Evolutionary conservation across 1,140 invertebrate species (phyloP).

Genomic region (Rhopalosiphum maidis): DNA sequence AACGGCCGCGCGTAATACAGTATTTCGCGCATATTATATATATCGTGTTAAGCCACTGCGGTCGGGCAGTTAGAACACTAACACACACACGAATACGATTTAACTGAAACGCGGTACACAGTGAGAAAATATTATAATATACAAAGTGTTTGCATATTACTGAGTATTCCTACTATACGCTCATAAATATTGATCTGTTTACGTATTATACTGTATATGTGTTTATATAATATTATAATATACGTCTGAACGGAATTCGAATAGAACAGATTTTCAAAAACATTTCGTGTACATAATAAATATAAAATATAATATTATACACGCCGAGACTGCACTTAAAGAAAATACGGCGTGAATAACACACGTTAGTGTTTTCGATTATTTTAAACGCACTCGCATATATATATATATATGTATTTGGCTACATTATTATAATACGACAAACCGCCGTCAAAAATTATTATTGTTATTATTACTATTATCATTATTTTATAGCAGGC

Average conservation of each 20-base stretch:
- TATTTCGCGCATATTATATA: not conserved
- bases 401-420: not conserved
- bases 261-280: not conserved
- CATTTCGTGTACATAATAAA: not conserved
- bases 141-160: not conserved
- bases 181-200: conserved; percentile 44
- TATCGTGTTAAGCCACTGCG: not conserved
- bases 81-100: not conserved
- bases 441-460: not conserved
- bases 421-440: not conserved
- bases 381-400: not conserved
- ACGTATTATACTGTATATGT: not conserved
- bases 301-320: not conserved
- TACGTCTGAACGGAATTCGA: not conserved
- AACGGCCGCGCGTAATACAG: not conserved
- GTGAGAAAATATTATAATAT: not conserved
- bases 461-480: not conserved
- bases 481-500: no score
- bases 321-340: not conserved
- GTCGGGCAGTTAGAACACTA: not conserved
- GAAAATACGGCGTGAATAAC: not conserved
- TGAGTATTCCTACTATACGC: no score
- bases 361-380: not conserved
- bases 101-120: not conserved
- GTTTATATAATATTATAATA: not conserved